Percentiles rank a stretch among this genome's conserved stretches.
These are phyloP conservation scores for Chaetophractus vellerosus DNA, from an alignment of 2,797 vertebrate species.

Conservation along the genomic window DNA sequence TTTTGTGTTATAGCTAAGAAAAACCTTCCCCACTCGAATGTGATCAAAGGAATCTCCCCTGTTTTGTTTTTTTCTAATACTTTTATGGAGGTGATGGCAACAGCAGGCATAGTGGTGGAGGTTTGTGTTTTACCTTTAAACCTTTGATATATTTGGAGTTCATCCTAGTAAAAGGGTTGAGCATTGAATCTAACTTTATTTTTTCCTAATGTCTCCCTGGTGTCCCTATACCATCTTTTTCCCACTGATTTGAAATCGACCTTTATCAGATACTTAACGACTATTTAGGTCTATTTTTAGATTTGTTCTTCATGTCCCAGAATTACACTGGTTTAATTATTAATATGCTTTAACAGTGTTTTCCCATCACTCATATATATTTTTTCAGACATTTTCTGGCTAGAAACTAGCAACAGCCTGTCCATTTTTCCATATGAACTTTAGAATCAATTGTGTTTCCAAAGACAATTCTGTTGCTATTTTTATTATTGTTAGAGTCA, in stretches of 20 bases:
- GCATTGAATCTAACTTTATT: background rate
- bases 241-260: background rate
- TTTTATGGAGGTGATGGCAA: background rate
- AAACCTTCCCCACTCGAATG: no score
- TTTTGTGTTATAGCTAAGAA: background rate
- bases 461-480: background rate
- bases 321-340: slow-evolving; percentile 40
- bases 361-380: background rate
- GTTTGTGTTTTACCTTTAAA: background rate
- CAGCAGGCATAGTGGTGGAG: background rate
- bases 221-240: background rate
- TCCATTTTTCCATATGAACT: background rate
- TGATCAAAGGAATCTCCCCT: background rate
- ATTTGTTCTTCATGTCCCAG: background rate
- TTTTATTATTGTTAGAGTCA: slow-evolving; percentile 4
- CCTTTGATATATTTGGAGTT: background rate
- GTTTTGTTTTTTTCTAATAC: background rate
- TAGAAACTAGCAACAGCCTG: background rate
- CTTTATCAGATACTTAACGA: background rate
- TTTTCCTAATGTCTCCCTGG: background rate
- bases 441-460: background rate
- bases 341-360: background rate
- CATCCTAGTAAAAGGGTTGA: background rate
- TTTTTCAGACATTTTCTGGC: background rate
- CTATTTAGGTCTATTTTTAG: background rate